Evolutionary conservation across 2,113 vertebrate species (phyloP).

Genomic region (Albula glossodonta): DNA sequence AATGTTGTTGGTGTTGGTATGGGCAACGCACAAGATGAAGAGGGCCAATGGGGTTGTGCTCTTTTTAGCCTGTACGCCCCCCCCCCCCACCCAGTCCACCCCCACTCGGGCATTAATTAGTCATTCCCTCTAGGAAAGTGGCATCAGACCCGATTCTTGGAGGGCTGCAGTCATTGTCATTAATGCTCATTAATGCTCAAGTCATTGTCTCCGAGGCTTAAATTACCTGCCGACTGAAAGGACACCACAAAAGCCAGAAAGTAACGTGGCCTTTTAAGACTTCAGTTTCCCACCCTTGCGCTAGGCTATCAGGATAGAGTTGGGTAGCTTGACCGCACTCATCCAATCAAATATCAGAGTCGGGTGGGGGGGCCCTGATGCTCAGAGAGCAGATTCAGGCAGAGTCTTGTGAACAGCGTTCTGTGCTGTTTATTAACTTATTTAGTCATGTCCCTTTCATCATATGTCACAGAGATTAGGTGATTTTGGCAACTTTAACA

Average conservation of each 20-base stretch:
- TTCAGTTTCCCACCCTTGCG: too few species aligned
- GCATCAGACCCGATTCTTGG: too few species aligned
- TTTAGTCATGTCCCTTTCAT: constrained; percentile 4
- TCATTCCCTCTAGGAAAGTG: neutral
- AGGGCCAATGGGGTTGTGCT: too few species aligned
- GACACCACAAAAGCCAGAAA: too few species aligned
- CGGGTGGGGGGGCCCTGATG: neutral
- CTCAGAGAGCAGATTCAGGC: neutral
- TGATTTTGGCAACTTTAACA: constrained; percentile 29
- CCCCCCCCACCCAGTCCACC: neutral
- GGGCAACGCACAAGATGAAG: too few species aligned
- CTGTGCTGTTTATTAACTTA: constrained; percentile 4
- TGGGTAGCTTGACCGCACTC: neutral
- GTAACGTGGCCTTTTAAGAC: too few species aligned
- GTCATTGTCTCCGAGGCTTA: too few species aligned
- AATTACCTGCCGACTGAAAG: too few species aligned
- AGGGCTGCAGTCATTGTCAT: too few species aligned
- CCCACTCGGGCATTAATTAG: neutral
- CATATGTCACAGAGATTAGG: constrained; percentile 4
- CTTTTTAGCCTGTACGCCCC: neutral
- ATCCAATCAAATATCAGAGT: too few species aligned
- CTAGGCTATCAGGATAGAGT: too few species aligned
- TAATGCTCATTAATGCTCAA: too few species aligned
- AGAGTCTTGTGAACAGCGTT: neutral
- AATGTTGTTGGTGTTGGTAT: neutral